Base-by-base conservation (phyloP, 2,888 invertebrate genomes). In the Pecten maximus region DNA sequence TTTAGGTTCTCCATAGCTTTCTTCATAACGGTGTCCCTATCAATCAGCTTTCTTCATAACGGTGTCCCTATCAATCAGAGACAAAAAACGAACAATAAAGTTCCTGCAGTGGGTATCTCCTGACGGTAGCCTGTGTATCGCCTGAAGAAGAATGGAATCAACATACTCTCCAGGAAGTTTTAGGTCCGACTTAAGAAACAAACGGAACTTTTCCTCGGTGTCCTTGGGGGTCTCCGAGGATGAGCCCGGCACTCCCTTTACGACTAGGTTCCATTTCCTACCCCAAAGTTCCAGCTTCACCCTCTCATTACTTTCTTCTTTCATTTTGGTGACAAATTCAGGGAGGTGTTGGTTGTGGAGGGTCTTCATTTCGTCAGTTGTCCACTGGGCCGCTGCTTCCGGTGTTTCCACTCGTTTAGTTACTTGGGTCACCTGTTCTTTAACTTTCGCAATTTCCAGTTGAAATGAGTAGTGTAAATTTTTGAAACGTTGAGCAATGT, bases 81-180 rank as follows among this genome's bases (percentile, higher is more conserved):
- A 88, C 19, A 40, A 16, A 23, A 89, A 87, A n/a, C 91, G 50
- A 39, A 89, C 87, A 6, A 88, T 89, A 2, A 91, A 74, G n/a
- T 48, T 88, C n/a, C 40, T 54, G 35, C 88, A 48, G 12, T 40
- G 35, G 16, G n/a, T 19, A 4, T 39, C 48, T 23, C 88, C 91
- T 60, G 60, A n/a, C 19, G 89, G 87, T 8, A 91, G 50, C 23
- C 89, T 88, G 35, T 91, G 91, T 19, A 88, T 50, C n/a, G 91
- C 88, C 60, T 88, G 87, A 28, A 91, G 88, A 1, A 91, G 39
- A 48, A 89, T 88, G 6, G 87, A 28, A 10, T 40, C 50, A 16
- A 23, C 88, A 10, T 28, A 8, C 10, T 40, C 40, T n/a, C 89
- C 35, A 6, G n/a, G 23, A 19, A 91, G 88, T 40, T 35, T 89